These are phyloP conservation scores for Manacus vitellinus DNA, from an alignment of 2,113 vertebrate species.

Conservation along the genomic window DNA sequence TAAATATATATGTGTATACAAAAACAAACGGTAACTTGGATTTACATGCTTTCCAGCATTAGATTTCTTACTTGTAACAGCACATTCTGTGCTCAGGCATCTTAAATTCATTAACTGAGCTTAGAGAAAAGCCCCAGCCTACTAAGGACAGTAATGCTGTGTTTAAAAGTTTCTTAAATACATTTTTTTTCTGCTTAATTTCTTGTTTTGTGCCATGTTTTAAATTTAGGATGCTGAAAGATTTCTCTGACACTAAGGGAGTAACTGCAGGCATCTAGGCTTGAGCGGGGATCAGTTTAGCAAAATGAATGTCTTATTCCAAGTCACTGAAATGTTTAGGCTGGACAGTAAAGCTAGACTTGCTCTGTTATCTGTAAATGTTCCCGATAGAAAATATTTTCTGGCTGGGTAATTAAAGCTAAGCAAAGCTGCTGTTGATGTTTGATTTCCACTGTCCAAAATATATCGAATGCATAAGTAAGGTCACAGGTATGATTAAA, in stretches of 20 bases:
- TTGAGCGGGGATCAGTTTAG: not conserved
- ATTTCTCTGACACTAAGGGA: not conserved
- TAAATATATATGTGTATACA: not conserved
- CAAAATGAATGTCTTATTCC: not conserved
- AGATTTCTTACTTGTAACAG: not conserved
- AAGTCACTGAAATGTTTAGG: not conserved
- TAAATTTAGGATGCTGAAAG: not conserved
- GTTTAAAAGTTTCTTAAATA: not conserved
- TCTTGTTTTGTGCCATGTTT: not conserved
- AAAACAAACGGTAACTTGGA: not conserved
- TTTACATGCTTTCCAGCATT: not conserved
- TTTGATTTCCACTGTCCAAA: not conserved
- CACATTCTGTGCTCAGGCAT: not conserved
- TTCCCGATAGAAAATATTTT: not conserved
- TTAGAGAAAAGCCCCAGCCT: not conserved
- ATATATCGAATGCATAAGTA: not conserved
- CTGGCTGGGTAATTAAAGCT: not conserved
- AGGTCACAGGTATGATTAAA: not conserved
- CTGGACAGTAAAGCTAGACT: not conserved
- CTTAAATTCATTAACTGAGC: not conserved
- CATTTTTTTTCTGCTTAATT: not conserved
- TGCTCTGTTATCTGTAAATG: not conserved
- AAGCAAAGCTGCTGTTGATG: not conserved
- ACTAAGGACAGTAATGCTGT: not conserved
- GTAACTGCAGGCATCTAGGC: not conserved